Percentiles rank a stretch among this genome's conserved stretches.
Evolutionary conservation across 1,140 invertebrate species (phyloP).

Genomic region (Helicoverpa zea): DNA sequence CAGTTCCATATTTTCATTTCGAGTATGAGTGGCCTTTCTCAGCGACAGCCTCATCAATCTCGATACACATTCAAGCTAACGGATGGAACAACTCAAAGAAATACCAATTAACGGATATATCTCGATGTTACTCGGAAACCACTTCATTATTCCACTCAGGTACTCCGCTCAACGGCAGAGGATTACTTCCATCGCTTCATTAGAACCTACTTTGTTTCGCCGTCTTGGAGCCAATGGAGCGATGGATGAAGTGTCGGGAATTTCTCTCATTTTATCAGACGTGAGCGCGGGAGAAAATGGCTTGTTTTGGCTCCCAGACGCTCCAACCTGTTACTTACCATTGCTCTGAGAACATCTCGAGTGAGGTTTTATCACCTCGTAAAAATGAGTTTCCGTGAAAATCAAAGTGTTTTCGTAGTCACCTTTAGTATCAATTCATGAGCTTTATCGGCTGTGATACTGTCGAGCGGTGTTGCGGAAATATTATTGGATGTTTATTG

Average conservation of each 20-base stretch:
- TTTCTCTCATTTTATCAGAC: not conserved
- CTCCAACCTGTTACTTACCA: constrained; percentile 39
- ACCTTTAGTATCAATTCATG: constrained; percentile 19
- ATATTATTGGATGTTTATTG: not conserved
- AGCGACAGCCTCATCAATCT: constrained; percentile 13
- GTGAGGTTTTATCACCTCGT: constrained; percentile 46
- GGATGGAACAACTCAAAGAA: constrained; percentile 5
- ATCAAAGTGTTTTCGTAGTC: constrained; percentile 28
- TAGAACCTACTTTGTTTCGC: not conserved
- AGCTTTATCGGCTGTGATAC: constrained; percentile 8
- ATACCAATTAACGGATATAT: constrained; percentile 21
- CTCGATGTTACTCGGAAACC: constrained; percentile 14
- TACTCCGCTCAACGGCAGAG: not conserved
- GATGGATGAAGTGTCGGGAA: not conserved
- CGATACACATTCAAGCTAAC: not conserved
- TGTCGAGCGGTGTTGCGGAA: not conserved
- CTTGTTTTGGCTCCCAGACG: constrained; percentile 1
- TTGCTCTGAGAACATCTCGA: constrained; percentile 10
- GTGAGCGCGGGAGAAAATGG: not conserved
- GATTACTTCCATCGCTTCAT: constrained; percentile 12
- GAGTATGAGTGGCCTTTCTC: not conserved
- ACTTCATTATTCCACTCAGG: constrained; percentile 21
- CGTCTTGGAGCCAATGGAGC: not conserved
- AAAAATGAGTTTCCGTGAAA: constrained; percentile 36
- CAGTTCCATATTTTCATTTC: no score